Conservation (phyloP, 2,113 vertebrate species). For the Perca schrenkii region DNA sequence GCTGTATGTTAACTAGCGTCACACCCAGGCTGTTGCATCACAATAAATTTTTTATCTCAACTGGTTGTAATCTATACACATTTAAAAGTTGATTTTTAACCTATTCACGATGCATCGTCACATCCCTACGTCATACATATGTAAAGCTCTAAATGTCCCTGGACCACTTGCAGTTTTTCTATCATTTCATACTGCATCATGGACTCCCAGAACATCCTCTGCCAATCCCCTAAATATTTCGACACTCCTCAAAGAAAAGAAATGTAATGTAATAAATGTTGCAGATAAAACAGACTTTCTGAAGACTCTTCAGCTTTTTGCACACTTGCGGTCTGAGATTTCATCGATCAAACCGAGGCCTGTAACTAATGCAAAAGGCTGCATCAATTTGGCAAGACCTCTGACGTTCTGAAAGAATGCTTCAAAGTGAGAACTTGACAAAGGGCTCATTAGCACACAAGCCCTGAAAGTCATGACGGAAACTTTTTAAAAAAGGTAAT, state of each 20-base stretch:
- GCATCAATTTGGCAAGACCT: neutral
- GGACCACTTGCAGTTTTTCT: slow-evolving; percentile 1
- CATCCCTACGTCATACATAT: neutral
- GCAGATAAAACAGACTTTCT: neutral
- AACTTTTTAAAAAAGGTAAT: neutral
- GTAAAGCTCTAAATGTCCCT: neutral
- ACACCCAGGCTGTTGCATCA: too few species aligned
- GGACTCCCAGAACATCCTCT: neutral
- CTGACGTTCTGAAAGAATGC: neutral
- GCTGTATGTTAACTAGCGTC: too few species aligned
- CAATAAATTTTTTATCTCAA: too few species aligned
- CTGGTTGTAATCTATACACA: too few species aligned
- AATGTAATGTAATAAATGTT: neutral
- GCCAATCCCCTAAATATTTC: neutral
- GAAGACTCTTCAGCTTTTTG: neutral
- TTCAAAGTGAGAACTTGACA: slow-evolving; percentile 35
- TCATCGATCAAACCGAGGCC: neutral
- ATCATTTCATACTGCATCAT: neutral
- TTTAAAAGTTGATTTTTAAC: too few species aligned
- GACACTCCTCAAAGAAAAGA: neutral
- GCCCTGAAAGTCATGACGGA: slow-evolving; percentile 16
- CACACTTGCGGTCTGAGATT: neutral
- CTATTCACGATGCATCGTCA: slow-evolving; percentile 1
- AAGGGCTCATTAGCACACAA: slow-evolving; percentile 18
- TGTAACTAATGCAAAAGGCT: neutral